phyloP scores from a whole-genome alignment of 2,113 vertebrate species.

The Hydropotes inermis region DNA sequence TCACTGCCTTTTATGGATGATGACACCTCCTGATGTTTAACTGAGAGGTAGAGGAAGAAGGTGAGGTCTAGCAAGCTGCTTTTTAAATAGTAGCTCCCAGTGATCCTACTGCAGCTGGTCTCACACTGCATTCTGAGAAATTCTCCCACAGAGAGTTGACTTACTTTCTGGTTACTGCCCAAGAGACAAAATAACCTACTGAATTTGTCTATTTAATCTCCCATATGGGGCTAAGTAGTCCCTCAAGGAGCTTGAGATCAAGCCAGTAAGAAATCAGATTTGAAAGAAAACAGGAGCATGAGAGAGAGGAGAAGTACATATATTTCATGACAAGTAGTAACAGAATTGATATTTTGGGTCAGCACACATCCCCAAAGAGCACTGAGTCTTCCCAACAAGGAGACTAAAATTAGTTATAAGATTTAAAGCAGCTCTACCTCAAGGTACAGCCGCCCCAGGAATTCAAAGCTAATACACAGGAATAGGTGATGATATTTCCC shows the following conservation, averaged over 20 bases:
- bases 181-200: neutral
- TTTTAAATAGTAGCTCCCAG: neutral
- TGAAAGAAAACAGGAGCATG: neutral
- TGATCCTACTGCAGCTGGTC: neutral
- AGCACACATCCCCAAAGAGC: neutral
- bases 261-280: neutral
- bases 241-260: neutral
- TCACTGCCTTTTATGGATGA: neutral
- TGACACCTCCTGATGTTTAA: neutral
- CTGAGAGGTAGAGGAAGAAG: neutral
- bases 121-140: neutral
- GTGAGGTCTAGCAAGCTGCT: neutral
- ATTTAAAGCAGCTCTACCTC: neutral
- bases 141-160: neutral
- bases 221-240: constrained; percentile 1
- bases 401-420: neutral
- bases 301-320: rapidly evolving
- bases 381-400: neutral
- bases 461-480: neutral
- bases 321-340: neutral
- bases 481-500: neutral
- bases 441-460: neutral
- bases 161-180: neutral
- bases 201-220: neutral
- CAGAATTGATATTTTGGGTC: neutral